Conservation (phyloP, 2,797 vertebrate genomes). For the Acanthornis magna region DNA sequence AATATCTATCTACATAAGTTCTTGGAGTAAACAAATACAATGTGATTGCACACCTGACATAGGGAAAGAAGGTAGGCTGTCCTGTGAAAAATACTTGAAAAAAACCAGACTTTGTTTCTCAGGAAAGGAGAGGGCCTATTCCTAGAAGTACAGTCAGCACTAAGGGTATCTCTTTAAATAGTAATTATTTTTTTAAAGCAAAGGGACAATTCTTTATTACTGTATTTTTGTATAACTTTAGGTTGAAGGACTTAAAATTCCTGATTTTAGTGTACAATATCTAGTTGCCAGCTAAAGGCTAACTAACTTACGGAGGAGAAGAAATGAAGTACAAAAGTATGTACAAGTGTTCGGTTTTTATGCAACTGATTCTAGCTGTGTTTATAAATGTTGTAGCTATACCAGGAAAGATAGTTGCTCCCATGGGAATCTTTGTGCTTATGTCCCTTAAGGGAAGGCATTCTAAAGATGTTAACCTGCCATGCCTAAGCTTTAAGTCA, state of each 20-base stretch:
- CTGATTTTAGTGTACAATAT: not conserved
- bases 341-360: not conserved
- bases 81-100: not conserved
- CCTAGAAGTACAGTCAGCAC: not conserved
- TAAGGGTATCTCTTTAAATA: not conserved
- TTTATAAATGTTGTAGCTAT: not conserved
- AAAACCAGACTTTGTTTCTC: not conserved
- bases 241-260: not conserved
- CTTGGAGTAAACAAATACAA: not conserved
- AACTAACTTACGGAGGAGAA: not conserved
- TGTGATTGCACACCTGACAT: not conserved
- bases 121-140: not conserved
- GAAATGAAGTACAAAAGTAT: accelerated
- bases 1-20: not conserved
- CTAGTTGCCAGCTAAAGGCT: not conserved
- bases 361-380: not conserved
- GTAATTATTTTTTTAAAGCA: not conserved
- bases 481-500: not conserved
- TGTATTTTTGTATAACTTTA: not conserved
- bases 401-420: not conserved
- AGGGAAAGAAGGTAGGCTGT: not conserved
- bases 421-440: not conserved
- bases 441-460: not conserved
- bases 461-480: not conserved
- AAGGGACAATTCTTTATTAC: not conserved